Evolutionary conservation across 2,113 vertebrate species (phyloP).

Genomic region (Megaceryle maxima): DNA sequence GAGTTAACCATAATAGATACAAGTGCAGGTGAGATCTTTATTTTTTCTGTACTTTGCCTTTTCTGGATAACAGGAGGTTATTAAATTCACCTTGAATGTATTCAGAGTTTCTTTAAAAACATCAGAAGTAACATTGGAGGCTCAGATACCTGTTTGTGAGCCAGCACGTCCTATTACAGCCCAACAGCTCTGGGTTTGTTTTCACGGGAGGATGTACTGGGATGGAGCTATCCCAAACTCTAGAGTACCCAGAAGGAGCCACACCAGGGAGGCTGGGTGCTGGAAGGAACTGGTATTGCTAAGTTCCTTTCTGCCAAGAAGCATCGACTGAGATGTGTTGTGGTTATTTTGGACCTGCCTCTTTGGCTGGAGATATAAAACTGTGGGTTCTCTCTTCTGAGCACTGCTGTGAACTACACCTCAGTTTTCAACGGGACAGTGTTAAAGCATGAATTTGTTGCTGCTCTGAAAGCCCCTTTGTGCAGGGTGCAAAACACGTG

Average conservation of each 20-base stretch:
- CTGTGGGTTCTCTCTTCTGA: not conserved
- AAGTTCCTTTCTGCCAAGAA: not conserved
- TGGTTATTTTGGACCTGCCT: not conserved
- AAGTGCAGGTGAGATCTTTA: constrained; percentile 75
- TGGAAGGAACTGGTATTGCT: not conserved
- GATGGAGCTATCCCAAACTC: not conserved
- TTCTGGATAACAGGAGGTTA: constrained; percentile 64
- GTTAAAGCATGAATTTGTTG: not conserved
- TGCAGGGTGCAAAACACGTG: not conserved
- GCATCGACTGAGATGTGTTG: not conserved
- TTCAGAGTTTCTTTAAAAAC: constrained; percentile 56
- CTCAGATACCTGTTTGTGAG: not conserved
- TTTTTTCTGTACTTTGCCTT: constrained; percentile 62
- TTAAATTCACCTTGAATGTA: constrained; percentile 59
- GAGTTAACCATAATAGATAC: constrained; percentile 75
- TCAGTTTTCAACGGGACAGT: not conserved
- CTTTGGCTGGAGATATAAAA: not conserved
- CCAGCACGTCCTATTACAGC: not conserved
- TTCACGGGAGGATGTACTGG: not conserved
- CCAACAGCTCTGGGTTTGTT: not conserved
- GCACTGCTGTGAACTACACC: not conserved
- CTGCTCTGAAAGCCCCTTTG: not conserved
- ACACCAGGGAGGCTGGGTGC: not conserved
- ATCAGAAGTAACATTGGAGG: not conserved
- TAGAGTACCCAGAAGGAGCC: not conserved